Evolutionary conservation across 2,888 invertebrate species (phyloP).

Genomic region (Noctua pronuba): DNA sequence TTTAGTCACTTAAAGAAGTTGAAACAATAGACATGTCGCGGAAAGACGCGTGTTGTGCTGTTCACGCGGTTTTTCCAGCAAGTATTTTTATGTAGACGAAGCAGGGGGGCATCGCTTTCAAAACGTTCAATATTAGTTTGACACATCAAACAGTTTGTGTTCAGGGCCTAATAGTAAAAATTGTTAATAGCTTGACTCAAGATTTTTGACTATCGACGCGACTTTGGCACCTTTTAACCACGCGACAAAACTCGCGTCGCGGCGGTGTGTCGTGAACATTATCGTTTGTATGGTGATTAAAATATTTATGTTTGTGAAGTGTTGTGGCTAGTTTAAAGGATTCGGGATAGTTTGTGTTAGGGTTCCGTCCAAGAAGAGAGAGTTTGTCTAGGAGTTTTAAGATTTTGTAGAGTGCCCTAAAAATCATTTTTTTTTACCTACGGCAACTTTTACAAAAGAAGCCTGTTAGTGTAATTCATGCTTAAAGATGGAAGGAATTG

Average conservation of each 20-base stretch:
- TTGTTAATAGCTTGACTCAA: background rate
- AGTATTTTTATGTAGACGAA: background rate
- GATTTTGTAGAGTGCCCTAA: background rate
- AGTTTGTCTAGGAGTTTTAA: background rate
- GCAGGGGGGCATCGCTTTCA: background rate
- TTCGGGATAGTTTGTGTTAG: constrained; percentile 26
- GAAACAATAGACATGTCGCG: background rate
- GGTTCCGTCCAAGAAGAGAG: constrained; percentile 24
- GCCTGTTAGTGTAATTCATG: background rate
- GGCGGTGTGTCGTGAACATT: constrained; percentile 33
- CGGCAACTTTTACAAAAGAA: too few species aligned
- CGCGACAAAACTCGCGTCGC: background rate
- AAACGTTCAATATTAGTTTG: too few species aligned
- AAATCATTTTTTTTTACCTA: background rate
- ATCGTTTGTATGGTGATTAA: constrained; percentile 59
- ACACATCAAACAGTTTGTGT: too few species aligned
- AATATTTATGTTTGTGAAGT: constrained; percentile 63
- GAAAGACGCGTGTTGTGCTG: background rate
- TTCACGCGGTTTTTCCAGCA: background rate
- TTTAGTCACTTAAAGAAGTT: background rate
- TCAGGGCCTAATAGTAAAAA: too few species aligned
- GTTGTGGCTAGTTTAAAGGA: constrained; percentile 59
- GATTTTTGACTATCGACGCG: background rate
- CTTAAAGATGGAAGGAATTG: background rate
- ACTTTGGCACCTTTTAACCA: background rate